Evolutionary conservation across 2,888 invertebrate species (phyloP).

Genomic region (Parnassius orleans): DNA sequence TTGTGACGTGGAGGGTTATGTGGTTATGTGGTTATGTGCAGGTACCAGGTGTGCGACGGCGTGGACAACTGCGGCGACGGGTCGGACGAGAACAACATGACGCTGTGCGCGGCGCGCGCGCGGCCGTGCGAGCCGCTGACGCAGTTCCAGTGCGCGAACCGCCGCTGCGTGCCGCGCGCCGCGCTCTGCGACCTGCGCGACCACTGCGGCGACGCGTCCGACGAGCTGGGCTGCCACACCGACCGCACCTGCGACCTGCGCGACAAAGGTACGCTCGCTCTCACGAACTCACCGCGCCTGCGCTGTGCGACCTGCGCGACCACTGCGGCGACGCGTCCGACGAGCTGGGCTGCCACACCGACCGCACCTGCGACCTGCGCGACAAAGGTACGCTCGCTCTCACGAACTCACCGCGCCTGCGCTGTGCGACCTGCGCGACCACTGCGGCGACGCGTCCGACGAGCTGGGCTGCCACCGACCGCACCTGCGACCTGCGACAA

Average conservation of each 20-base stretch:
- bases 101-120: constrained; percentile 88
- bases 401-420: too few relatives aligned
- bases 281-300: too few relatives aligned
- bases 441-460: too few relatives aligned
- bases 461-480: too few relatives aligned
- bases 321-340: too few relatives aligned
- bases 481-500: too few relatives aligned
- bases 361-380: too few relatives aligned
- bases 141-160: constrained; percentile 94
- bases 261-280: constrained; percentile 10
- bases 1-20: not conserved
- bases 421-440: too few relatives aligned
- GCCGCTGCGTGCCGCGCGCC: constrained; percentile 88
- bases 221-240: constrained; percentile 92
- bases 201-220: constrained; percentile 94
- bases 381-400: too few relatives aligned
- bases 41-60: constrained; percentile 94
- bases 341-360: too few relatives aligned
- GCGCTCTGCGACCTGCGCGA: constrained; percentile 94
- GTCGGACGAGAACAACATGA: constrained; percentile 97
- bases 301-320: too few relatives aligned
- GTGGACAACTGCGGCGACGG: constrained; percentile 97
- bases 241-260: constrained; percentile 12
- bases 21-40: constrained; percentile 35
- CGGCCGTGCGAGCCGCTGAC: constrained; percentile 88